Evolutionary conservation across 2,113 vertebrate genomes (phyloP).

Genomic region (Platycercus adscitus): DNA sequence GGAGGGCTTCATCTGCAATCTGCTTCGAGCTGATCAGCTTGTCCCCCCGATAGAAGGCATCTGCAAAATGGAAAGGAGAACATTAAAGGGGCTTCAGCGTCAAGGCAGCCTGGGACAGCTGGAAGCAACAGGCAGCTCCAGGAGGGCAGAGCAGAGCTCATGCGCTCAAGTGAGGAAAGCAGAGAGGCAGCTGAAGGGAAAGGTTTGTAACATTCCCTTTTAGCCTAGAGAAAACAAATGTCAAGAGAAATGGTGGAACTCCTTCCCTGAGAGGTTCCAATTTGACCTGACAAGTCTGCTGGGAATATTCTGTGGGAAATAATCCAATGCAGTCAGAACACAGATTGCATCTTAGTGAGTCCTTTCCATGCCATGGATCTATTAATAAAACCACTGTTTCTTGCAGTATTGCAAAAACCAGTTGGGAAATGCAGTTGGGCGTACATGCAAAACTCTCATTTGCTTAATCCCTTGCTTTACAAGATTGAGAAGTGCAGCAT

Average conservation of each 20-base stretch:
- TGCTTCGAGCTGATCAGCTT: conserved; percentile 94
- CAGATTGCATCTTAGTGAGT: background rate
- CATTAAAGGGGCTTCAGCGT: background rate
- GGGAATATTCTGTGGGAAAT: background rate
- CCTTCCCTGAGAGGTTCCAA: background rate
- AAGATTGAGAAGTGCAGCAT: background rate
- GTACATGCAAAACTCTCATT: background rate
- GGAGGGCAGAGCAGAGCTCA: background rate
- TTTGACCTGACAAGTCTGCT: background rate
- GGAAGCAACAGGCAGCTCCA: background rate
- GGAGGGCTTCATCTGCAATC: conserved; percentile 90
- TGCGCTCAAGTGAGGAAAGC: background rate
- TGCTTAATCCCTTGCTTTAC: background rate
- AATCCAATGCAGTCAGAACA: background rate
- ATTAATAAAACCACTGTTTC: background rate
- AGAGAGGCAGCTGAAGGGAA: background rate
- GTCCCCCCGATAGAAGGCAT: conserved; percentile 96
- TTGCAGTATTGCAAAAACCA: background rate
- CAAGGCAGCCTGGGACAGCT: background rate
- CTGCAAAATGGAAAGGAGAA: conserved; percentile 67
- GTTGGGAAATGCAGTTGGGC: background rate
- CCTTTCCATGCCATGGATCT: background rate
- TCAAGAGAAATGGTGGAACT: background rate
- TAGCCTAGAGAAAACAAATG: background rate
- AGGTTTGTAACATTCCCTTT: background rate